Conservation (phyloP, 2,888 invertebrate genomes). For the Pyrrhia umbra region DNA sequence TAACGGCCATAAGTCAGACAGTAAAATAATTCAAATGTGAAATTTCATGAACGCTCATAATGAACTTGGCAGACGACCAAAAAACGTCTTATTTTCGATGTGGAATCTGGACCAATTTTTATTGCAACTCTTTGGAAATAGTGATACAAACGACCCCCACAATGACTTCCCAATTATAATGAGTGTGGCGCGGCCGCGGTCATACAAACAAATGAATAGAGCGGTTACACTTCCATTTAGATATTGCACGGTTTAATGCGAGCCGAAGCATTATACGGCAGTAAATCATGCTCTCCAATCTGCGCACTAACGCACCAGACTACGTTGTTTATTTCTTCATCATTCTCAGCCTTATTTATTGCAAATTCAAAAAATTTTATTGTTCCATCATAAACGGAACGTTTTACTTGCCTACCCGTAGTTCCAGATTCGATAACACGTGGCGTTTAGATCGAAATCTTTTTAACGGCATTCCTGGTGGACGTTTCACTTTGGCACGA, state of each 20-base stretch:
- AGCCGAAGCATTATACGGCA: slow-evolving; percentile 63
- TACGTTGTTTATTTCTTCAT: slow-evolving; percentile 76
- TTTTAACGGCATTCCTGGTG: slow-evolving; percentile 80
- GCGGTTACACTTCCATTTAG: slow-evolving; percentile 61
- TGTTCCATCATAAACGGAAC: slow-evolving; percentile 73
- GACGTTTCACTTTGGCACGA: slow-evolving; percentile 75
- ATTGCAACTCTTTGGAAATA: slow-evolving; percentile 88
- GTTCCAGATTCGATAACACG: slow-evolving; percentile 74
- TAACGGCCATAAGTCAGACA: slow-evolving; percentile 90
- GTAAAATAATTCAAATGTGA: slow-evolving; percentile 91
- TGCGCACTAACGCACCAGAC: slow-evolving; percentile 66
- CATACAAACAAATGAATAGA: slow-evolving; percentile 59
- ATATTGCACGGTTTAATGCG: slow-evolving; percentile 62
- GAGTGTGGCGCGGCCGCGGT: slow-evolving; percentile 53
- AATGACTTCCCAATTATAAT: slow-evolving; percentile 80
- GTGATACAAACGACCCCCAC: slow-evolving; percentile 81
- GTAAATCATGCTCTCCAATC: slow-evolving; percentile 72
- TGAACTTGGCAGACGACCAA: slow-evolving; percentile 90
- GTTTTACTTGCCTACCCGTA: slow-evolving; percentile 69
- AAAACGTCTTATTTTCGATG: slow-evolving; percentile 90
- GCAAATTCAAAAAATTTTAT: slow-evolving; percentile 81
- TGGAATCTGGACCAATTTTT: slow-evolving; percentile 90
- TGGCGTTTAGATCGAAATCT: slow-evolving; percentile 77
- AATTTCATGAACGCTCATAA: slow-evolving; percentile 91
- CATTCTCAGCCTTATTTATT: slow-evolving; percentile 77